Evolutionary conservation across 2,113 vertebrate genomes (phyloP).

Genomic region (Microcebus ravelobensis): DNA sequence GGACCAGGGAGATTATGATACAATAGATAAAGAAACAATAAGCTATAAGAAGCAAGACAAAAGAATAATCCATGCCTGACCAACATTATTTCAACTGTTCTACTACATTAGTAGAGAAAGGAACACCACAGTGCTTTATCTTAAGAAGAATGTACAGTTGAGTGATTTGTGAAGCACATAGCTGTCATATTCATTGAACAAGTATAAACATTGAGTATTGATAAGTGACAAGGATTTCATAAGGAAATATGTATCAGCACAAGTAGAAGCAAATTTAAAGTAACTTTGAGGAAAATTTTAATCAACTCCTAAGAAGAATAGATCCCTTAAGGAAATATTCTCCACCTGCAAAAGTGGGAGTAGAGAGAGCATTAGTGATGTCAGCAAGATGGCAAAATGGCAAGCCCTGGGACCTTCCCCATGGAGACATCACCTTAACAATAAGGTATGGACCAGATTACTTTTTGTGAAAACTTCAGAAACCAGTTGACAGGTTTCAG

Average conservation of each 20-base stretch:
- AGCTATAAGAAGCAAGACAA: background rate
- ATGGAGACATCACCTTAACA: background rate
- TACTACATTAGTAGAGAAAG: background rate
- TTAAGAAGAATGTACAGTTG: background rate
- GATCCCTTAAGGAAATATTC: background rate
- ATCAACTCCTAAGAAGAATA: background rate
- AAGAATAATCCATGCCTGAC: background rate
- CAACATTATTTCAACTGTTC: background rate
- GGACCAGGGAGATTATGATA: background rate
- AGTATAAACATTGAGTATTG: background rate
- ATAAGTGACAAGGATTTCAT: background rate
- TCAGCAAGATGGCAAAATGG: background rate
- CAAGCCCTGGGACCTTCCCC: background rate
- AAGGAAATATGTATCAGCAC: background rate
- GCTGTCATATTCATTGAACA: background rate
- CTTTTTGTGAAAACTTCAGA: background rate
- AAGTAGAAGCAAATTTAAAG: background rate
- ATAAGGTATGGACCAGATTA: background rate
- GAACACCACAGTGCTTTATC: background rate
- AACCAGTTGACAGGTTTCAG: background rate
- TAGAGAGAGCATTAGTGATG: background rate
- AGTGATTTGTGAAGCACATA: slow-evolving; percentile 40
- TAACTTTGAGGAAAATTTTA: slow-evolving; percentile 31
- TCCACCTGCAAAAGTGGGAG: background rate
- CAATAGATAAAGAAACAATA: background rate